A percentile compares a stretch with the other conserved stretches of the same genome.
These are phyloP conservation scores for Bovichtus variegatus DNA, from an alignment of 2,797 vertebrate species.

Conservation along the genomic window DNA sequence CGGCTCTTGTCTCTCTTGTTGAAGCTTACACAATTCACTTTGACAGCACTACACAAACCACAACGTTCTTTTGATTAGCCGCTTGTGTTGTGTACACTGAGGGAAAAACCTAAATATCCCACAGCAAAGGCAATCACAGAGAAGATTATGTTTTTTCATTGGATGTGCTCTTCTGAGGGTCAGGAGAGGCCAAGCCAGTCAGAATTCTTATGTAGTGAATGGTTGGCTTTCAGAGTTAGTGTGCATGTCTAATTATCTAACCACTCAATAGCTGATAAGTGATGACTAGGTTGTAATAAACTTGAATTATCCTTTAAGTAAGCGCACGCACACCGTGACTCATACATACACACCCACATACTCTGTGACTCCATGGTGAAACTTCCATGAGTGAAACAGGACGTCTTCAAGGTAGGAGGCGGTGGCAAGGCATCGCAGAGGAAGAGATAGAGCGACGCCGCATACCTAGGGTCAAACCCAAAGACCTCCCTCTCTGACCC, in stretches of 20 bases:
- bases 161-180: slow-evolving; percentile 12
- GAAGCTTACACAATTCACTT: slow-evolving; percentile 27
- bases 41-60: slow-evolving; percentile 33
- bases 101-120: slow-evolving; percentile 17
- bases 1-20: slow-evolving; percentile 4
- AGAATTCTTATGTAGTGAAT: not conserved
- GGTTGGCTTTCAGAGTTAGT: not conserved
- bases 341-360: not conserved
- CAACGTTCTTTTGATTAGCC: slow-evolving; percentile 36
- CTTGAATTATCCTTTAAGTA: not conserved
- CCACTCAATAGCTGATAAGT: not conserved
- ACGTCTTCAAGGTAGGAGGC: not conserved
- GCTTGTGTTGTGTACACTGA: slow-evolving; percentile 34
- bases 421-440: slow-evolving; percentile 42
- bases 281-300: not conserved
- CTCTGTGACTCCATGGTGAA: not conserved
- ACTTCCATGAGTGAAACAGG: not conserved
- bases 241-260: not conserved
- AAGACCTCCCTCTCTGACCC: slow-evolving; percentile 65
- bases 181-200: slow-evolving; percentile 3
- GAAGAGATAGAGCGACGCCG: slow-evolving; percentile 24
- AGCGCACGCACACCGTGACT: slow-evolving; percentile 8
- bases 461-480: slow-evolving; percentile 62
- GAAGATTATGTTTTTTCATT: slow-evolving; percentile 21
- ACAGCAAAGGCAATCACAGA: slow-evolving; percentile 6